Conservation (phyloP, 35 echinoderm and acorn worm species). For the Patiria miniata region DNA sequence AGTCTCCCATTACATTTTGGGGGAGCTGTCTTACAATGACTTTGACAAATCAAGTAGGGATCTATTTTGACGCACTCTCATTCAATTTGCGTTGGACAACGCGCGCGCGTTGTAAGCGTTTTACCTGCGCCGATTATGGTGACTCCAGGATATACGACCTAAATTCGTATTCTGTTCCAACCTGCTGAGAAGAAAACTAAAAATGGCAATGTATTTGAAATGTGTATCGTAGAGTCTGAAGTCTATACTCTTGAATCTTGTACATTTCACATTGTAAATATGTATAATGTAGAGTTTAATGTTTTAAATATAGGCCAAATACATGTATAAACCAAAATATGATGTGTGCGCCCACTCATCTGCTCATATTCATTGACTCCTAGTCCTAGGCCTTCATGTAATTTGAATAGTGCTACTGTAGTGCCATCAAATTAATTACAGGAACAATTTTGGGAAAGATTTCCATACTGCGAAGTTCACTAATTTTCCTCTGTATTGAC, state of each 20-base stretch:
- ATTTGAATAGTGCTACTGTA: background rate
- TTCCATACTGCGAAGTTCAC: too few species aligned
- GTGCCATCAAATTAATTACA: too few species aligned
- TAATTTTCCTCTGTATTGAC: too few species aligned
- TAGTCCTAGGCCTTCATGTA: too few species aligned
- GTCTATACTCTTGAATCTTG: background rate
- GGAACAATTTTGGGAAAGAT: too few species aligned
- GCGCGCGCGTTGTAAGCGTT: too few species aligned
- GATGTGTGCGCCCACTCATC: too few species aligned
- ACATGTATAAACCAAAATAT: background rate
- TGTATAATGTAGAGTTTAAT: background rate
- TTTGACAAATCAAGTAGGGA: slow-evolving; percentile 31
- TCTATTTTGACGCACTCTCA: too few species aligned
- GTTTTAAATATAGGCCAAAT: background rate
- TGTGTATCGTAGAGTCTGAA: background rate
- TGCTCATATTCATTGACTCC: too few species aligned
- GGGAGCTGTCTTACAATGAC: background rate
- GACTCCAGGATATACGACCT: too few species aligned
- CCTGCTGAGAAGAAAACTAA: background rate
- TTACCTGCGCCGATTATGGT: too few species aligned
- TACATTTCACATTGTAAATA: background rate
- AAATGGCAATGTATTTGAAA: background rate
- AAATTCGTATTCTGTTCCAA: background rate
- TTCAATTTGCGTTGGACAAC: too few species aligned
- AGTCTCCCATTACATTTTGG: background rate